These are phyloP conservation scores for Zygogramma bicolorata DNA, from an alignment of 2,888 invertebrate species.

Conservation along the genomic window DNA sequence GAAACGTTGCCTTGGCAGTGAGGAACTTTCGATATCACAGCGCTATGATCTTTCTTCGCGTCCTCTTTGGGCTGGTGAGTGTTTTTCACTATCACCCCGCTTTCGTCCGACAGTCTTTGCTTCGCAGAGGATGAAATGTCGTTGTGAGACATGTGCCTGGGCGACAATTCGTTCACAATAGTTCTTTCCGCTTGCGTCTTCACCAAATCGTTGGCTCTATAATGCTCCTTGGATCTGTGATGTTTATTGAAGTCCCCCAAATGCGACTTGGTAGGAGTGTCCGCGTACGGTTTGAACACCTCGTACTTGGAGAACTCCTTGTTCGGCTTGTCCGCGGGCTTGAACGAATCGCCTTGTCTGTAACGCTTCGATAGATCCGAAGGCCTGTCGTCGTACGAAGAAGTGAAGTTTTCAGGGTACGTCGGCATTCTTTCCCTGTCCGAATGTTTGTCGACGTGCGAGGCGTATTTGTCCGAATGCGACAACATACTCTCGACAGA, in stretches of 20 bases:
- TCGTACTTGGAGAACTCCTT: constrained; percentile 28
- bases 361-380: neutral
- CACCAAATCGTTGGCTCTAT: neutral
- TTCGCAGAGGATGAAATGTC: neutral
- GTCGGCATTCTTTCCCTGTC: neutral
- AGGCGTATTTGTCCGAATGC: neutral
- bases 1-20: constrained; percentile 62
- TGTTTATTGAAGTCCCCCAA: neutral
- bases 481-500: neutral
- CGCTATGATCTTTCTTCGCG: constrained; percentile 28
- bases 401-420: too few relatives aligned
- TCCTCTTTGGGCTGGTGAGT: constrained; percentile 26
- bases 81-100: constrained; percentile 40
- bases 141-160: neutral
- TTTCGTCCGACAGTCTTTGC: constrained; percentile 29
- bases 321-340: constrained; percentile 8
- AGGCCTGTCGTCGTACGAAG: neutral
- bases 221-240: constrained; percentile 8
- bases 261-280: constrained; percentile 18
- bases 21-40: constrained; percentile 50
- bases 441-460: neutral
- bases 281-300: constrained; percentile 35
- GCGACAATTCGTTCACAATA: neutral
- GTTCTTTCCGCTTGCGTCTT: neutral
- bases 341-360: constrained; percentile 1